Base-by-base conservation (phyloP, 2,888 invertebrate species). In the Hedya salicella region DNA sequence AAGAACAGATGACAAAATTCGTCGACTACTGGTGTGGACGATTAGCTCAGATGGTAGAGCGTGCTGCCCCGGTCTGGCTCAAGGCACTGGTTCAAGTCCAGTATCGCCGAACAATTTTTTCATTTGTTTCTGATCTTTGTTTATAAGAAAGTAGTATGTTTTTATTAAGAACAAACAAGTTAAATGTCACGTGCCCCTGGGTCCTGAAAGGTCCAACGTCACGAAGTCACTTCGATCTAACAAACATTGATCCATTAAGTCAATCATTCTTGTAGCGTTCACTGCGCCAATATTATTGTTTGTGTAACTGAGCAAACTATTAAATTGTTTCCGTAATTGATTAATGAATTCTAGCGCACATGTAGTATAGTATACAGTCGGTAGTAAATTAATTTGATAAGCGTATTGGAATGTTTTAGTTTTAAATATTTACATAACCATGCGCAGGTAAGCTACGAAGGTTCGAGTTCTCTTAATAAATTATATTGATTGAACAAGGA, bases 281-380 rank as follows among this genome's bases (percentile, higher is more conserved):
- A 46, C 17, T 17, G 52, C 52, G 39, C 59, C 59, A 60, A 53
- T 65, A 65, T 65, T 65, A 52, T 52, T 65, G 59, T 65, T 65
- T 60, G 32, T 59, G 4, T 19, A 40, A 59, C 52, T 46, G 40
- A 53, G 52, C 52, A 59, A 53, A 60, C 65, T 30, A 53, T 53
- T 59, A 59, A 59, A 65, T 65, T 65, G 39, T 30, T 19, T 39
- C 46, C 59, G 44, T 46, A 65, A 59, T 59, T 53, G 59, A 52
- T 60, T 60, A 57, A 57, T 32, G 6, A 57, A 39, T 21, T 42
- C 14, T 42, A 59, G 44, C 17, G 21, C n/a, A 17, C 13, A 2
- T 25, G 25, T 56, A 44, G 9, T 25, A 2, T 17, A 13, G 13
- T 40, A 2, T 40, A 42, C 21, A 19, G 19, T 39, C 19, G 53